Evolutionary conservation across 2,888 invertebrate species (phyloP).

Genomic region (Limnephilus marmoratus): DNA sequence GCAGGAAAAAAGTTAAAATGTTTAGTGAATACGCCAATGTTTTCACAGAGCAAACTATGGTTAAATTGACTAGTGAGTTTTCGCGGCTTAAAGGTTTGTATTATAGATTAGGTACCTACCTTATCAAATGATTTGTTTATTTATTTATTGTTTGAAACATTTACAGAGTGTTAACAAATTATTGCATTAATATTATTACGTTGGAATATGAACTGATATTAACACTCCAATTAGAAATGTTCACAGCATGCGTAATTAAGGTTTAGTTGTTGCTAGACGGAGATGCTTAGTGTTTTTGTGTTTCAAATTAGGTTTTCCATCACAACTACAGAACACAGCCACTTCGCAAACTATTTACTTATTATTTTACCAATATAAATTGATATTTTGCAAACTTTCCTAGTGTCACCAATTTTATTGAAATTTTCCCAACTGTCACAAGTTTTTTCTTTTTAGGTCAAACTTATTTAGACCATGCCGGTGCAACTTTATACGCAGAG

Average conservation of each 20-base stretch:
- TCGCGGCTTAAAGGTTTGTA: constrained; percentile 72
- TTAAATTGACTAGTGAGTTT: constrained; percentile 73
- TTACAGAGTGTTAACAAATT: no score
- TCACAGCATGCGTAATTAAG: no score
- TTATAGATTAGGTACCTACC: neutral
- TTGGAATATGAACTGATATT: no score
- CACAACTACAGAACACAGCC: neutral
- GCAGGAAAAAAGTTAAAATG: neutral
- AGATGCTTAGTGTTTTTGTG: no score
- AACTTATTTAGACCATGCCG: constrained; percentile 93
- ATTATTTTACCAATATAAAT: neutral
- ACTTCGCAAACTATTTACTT: neutral
- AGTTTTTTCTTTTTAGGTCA: constrained; percentile 75
- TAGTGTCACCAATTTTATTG: neutral
- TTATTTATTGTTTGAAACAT: no score
- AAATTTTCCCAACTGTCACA: neutral
- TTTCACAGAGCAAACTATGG: constrained; percentile 72
- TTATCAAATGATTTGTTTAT: no score
- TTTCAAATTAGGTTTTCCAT: neutral
- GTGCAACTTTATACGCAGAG: constrained; percentile 88
- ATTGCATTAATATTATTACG: no score
- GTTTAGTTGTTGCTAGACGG: no score
- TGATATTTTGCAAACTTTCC: neutral
- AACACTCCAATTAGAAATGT: no score
- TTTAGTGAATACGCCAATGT: constrained; percentile 66